phyloP scores from a whole-genome alignment of 2,888 invertebrate genomes.

The Agrochola lychnidis region DNA sequence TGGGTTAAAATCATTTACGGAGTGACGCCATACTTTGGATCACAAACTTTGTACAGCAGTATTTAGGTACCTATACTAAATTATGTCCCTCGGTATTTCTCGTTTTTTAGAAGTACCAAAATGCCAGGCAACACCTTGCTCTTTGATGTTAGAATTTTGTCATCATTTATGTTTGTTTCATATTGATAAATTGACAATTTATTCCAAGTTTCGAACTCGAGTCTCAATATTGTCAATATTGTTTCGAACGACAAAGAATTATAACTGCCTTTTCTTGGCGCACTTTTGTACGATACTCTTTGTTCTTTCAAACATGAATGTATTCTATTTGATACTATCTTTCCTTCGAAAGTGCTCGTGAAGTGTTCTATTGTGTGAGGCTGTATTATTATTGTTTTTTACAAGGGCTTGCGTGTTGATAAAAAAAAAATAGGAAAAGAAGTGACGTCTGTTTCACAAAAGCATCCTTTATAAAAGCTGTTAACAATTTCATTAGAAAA shows the following conservation, averaged over 20 bases:
- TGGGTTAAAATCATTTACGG: slow-evolving; percentile 3
- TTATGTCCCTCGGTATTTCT: neutral
- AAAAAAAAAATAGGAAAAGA: neutral
- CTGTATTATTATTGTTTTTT: neutral
- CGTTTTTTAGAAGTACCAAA: neutral
- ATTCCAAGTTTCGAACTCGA: slow-evolving; percentile 6
- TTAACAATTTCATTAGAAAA: neutral
- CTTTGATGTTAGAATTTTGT: neutral
- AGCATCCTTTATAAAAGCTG: neutral
- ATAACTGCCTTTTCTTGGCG: slow-evolving; percentile 5
- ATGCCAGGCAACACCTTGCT: neutral
- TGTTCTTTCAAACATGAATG: slow-evolving; percentile 30
- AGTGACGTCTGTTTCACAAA: neutral
- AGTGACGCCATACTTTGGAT: slow-evolving; percentile 4
- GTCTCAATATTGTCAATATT: slow-evolving; percentile 31
- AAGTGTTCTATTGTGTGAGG: no score
- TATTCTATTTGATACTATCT: slow-evolving; percentile 33
- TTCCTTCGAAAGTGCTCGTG: slow-evolving; percentile 1
- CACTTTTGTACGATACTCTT: slow-evolving; percentile 3
- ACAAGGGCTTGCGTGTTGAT: neutral
- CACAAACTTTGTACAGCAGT: slow-evolving; percentile 7
- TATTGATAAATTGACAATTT: slow-evolving; percentile 15
- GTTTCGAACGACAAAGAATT: slow-evolving; percentile 24
- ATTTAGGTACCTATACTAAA: neutral
- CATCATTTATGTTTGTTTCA: neutral